Conservation (phyloP, 2,888 invertebrate genomes). For the Elegia similella region DNA sequence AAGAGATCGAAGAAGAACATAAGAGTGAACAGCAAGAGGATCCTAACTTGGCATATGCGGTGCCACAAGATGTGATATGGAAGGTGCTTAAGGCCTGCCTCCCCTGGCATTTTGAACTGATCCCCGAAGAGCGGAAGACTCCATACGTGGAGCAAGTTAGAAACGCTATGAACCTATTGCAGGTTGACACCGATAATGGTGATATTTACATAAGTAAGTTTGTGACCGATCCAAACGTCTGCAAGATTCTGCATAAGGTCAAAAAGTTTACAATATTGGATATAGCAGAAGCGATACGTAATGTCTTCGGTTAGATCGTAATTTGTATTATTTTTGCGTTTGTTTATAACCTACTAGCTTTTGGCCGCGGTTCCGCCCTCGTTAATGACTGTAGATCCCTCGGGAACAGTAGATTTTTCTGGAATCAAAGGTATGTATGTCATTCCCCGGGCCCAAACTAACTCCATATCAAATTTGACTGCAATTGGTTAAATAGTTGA, state of each 20-base stretch:
- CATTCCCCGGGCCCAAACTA: too few species aligned
- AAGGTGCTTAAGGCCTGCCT: slow-evolving; percentile 63
- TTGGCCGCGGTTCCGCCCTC: too few species aligned
- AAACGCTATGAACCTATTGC: slow-evolving; percentile 47
- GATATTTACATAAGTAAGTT: slow-evolving; percentile 66
- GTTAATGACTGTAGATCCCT: too few species aligned
- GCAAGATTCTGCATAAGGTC: slow-evolving; percentile 58
- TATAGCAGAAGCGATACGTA: slow-evolving; percentile 49
- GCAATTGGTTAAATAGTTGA: too few species aligned
- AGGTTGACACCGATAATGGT: slow-evolving; percentile 59
- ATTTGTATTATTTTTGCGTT: background rate
- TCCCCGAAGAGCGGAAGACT: slow-evolving; percentile 52
- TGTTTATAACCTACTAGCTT: background rate
- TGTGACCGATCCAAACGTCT: slow-evolving; percentile 52
- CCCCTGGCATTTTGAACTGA: slow-evolving; percentile 63
- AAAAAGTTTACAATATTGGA: slow-evolving; percentile 63
- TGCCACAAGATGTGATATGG: slow-evolving; percentile 63
- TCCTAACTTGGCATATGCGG: slow-evolving; percentile 54
- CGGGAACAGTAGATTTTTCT: too few species aligned
- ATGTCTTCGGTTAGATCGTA: slow-evolving; percentile 32
- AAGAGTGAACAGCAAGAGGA: slow-evolving; percentile 46
- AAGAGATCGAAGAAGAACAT: slow-evolving; percentile 48
- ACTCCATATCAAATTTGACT: too few species aligned
- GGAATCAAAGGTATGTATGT: too few species aligned
- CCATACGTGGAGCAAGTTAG: slow-evolving; percentile 51